Percentiles rank a stretch among this genome's conserved stretches.
These are phyloP conservation scores for Gavia stellata DNA, from an alignment of 2,113 vertebrate species.

Conservation along the genomic window DNA sequence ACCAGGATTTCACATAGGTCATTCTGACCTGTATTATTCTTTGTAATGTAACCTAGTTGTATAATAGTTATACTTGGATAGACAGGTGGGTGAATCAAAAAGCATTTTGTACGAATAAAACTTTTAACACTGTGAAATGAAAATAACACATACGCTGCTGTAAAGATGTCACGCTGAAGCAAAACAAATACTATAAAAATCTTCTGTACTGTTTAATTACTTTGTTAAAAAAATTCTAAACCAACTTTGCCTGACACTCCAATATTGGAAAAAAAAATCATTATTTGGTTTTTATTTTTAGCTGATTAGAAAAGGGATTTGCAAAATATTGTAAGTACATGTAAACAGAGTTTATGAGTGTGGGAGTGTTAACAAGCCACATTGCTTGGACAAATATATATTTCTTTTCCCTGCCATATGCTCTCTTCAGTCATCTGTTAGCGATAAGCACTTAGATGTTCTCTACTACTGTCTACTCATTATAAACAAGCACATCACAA, in stretches of 20 bases:
- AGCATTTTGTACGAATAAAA: neutral
- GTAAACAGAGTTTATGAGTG: constrained; percentile 46
- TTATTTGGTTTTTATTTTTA: constrained; percentile 43
- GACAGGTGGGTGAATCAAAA: neutral
- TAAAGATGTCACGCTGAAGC: neutral
- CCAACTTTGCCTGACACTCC: neutral
- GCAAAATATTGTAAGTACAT: neutral
- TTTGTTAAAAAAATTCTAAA: neutral
- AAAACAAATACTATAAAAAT: neutral
- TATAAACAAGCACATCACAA: constrained; percentile 59
- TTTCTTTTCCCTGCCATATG: constrained; percentile 62
- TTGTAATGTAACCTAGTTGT: neutral
- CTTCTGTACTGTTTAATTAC: neutral
- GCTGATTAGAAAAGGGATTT: neutral
- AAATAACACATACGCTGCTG: neutral
- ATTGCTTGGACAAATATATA: constrained; percentile 54
- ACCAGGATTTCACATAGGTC: neutral
- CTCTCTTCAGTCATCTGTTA: constrained; percentile 58
- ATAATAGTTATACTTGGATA: neutral
- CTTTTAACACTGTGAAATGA: neutral
- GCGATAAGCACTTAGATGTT: constrained; percentile 46
- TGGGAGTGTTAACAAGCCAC: constrained; percentile 60
- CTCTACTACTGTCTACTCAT: constrained; percentile 56
- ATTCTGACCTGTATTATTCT: neutral
- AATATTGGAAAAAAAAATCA: neutral